phyloP scores from a whole-genome alignment of 2,797 vertebrate species.

The Eleutherodactylus coqui region DNA sequence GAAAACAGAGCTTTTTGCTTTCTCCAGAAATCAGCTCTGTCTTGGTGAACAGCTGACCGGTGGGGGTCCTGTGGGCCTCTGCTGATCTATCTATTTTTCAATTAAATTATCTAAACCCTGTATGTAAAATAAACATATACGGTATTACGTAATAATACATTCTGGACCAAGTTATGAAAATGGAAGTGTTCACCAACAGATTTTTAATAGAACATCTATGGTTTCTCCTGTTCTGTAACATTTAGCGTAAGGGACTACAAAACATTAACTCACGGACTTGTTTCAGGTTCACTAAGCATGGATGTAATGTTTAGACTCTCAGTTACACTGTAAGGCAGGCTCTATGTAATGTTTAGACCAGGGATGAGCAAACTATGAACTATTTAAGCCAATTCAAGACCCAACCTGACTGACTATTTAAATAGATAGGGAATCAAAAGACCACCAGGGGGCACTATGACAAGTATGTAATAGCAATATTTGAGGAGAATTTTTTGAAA shows the following conservation, averaged over 20 bases:
- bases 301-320: slow-evolving; percentile 30
- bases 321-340: slow-evolving; percentile 21
- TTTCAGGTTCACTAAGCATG: slow-evolving; percentile 20
- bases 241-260: neutral
- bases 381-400: neutral
- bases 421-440: neutral
- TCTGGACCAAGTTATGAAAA: neutral
- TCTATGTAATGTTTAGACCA: slow-evolving; percentile 28
- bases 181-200: neutral
- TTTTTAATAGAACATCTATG: neutral
- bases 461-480: neutral
- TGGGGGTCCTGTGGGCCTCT: too few relatives aligned
- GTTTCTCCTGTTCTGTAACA: neutral
- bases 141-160: too few relatives aligned
- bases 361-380: neutral
- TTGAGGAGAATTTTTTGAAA: too few relatives aligned
- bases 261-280: neutral
- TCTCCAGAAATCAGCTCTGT: too few relatives aligned
- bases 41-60: too few relatives aligned
- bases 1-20: too few relatives aligned
- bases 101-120: too few relatives aligned
- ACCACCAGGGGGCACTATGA: neutral
- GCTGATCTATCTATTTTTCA: too few relatives aligned
- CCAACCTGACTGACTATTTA: neutral
- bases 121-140: too few relatives aligned